Evolutionary conservation across 2,888 invertebrate genomes (phyloP).

Genomic region (Melanchra persicariae): DNA sequence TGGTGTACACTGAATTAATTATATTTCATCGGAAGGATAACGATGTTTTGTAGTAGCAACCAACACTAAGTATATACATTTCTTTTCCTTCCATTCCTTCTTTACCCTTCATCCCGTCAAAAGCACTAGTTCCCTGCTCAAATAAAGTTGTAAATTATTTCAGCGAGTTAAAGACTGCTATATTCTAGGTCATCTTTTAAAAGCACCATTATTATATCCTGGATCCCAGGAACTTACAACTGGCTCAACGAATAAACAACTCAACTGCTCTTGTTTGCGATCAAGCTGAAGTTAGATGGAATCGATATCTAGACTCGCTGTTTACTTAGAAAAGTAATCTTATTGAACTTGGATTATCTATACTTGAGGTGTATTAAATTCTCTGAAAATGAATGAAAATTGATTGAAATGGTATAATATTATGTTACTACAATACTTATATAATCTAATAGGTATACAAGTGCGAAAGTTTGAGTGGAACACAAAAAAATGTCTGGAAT

Average conservation of each 20-base stretch:
- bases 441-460: no score
- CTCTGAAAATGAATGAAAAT: background rate
- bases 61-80: no score
- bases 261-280: constrained; percentile 18
- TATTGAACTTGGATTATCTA: constrained; percentile 30
- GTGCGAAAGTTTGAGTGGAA: no score
- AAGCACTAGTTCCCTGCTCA: constrained; percentile 17
- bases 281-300: constrained; percentile 34
- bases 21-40: no score
- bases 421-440: no score
- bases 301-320: constrained; percentile 38
- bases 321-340: constrained; percentile 34
- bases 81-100: background rate
- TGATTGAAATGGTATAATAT: no score
- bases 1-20: no score
- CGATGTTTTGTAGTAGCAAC: no score
- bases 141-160: constrained; percentile 12
- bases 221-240: constrained; percentile 12
- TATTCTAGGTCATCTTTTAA: constrained; percentile 12
- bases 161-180: background rate
- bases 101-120: background rate
- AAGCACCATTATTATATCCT: constrained; percentile 7
- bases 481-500: no score
- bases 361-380: constrained; percentile 17
- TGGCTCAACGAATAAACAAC: constrained; percentile 35